Percentiles rank a stretch among this genome's conserved stretches.
phyloP scores from a whole-genome alignment of 2,888 invertebrate species.

The Hirtodrosophila duncani region DNA sequence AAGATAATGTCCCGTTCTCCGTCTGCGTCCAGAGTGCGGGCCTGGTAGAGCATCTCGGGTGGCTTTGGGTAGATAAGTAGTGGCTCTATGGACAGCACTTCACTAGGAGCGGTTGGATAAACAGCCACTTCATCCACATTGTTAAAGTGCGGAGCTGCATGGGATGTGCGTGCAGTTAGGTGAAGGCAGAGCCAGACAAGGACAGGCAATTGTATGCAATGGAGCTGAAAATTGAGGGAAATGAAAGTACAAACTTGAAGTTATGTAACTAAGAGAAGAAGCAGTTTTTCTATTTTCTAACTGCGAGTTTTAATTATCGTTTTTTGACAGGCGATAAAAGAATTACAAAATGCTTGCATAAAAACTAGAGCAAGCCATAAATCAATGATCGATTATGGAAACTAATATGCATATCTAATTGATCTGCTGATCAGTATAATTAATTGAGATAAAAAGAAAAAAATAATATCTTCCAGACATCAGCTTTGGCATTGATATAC shows the following conservation, averaged over 20 bases:
- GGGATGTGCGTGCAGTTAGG: background rate
- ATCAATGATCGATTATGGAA: slow-evolving; percentile 8
- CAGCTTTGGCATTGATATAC: slow-evolving; percentile 18
- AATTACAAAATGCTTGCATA: too few relatives aligned
- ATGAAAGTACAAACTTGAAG: too few relatives aligned
- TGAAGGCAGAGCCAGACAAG: slow-evolving; percentile 11
- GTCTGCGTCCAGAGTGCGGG: slow-evolving; percentile 43
- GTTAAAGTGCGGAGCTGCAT: slow-evolving; percentile 36
- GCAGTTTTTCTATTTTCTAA: too few relatives aligned
- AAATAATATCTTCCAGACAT: slow-evolving; percentile 21
- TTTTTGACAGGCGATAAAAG: too few relatives aligned
- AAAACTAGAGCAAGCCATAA: too few relatives aligned
- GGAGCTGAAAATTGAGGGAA: too few relatives aligned
- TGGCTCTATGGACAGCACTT: slow-evolving; percentile 70
- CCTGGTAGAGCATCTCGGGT: slow-evolving; percentile 40
- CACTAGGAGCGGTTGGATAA: slow-evolving; percentile 58
- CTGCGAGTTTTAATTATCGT: too few relatives aligned
- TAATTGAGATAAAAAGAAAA: slow-evolving; percentile 27
- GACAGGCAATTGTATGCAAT: too few relatives aligned
- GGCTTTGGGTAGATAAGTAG: slow-evolving; percentile 65
- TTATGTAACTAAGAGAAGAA: too few relatives aligned
- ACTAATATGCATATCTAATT: slow-evolving; percentile 36
- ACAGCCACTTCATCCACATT: slow-evolving; percentile 21
- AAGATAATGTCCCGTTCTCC: slow-evolving; percentile 65
- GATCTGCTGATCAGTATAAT: slow-evolving; percentile 30